Evolutionary conservation across 2,888 invertebrate species (phyloP), one percentile per base, ranked within the genome.

Genomic region (Nephrotoma appendiculata): DNA sequence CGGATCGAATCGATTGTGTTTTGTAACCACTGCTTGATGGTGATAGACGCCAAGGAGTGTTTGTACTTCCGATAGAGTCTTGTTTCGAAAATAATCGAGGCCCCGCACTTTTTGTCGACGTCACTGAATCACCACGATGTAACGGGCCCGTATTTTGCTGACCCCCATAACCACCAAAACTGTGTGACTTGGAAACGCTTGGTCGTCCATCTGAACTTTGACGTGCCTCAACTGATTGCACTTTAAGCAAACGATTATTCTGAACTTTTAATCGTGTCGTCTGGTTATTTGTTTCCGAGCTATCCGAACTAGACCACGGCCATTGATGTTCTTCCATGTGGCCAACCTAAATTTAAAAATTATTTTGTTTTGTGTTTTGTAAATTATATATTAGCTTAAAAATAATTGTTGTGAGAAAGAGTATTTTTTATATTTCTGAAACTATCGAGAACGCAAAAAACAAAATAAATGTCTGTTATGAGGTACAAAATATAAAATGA

Each of bases 151-250:
- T 87, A 52, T 84, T 71, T 86, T 41, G 86, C n/a, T 92, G 92
- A 43, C 92, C 94, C 12, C 94, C 95, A 90, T 96, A 96, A 2
- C 96, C 97, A 11, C 96, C 97, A 90, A 98, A 98, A 91, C 97
- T 97, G 92, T 96, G 97, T 86, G 97, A 96, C 91, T 96, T 96
- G 85, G 95, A 95, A 84, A 96, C 95, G 15, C 94, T 94, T 89
- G 91, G 93, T 89, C 92, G 91, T 45, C 87, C 90, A 89, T 88
- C 92, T 88, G 89, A 86, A 88, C 87, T 88, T 31, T 71, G 71
- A 90, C 90, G 86, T 86, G 86, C 87, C 84, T 88, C 88, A 87
- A 88, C 71, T 52, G 88, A 88, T 52, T 91, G 91, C 89, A 91
- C 90, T 87, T 91, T 92, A 19, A 91, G 88, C 88, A 91, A 89